These are phyloP conservation scores for Trichonephila inaurata DNA, from an alignment of 1,140 invertebrate genomes.

Conservation along the genomic window DNA sequence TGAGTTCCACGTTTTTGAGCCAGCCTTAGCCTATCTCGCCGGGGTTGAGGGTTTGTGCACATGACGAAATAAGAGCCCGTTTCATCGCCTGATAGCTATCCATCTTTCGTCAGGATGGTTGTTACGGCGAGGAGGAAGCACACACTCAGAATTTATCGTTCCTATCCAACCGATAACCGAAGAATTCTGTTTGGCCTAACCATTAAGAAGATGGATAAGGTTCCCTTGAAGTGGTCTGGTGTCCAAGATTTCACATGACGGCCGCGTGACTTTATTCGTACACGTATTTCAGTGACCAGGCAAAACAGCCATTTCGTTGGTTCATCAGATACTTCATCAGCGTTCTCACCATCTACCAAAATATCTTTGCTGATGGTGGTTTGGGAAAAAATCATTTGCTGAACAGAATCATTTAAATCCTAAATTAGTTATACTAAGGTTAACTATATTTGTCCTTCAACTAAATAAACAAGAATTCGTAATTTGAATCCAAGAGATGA, in stretches of 20 bases:
- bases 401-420: not conserved
- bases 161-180: conserved; percentile 30
- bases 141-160: conserved; percentile 34
- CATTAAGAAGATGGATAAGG: conserved; percentile 30
- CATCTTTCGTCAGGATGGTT: conserved; percentile 43
- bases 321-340: conserved; percentile 7
- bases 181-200: conserved; percentile 64
- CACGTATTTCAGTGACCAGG: not conserved
- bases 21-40: not conserved
- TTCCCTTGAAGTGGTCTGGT: conserved; percentile 47
- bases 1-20: conserved; percentile 35
- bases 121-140: not conserved
- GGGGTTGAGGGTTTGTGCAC: not conserved
- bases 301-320: not conserved
- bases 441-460: too few species aligned
- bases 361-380: not conserved
- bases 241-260: conserved; percentile 8
- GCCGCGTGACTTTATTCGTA: not conserved
- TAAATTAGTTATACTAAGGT: too few species aligned
- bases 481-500: too few species aligned
- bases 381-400: not conserved
- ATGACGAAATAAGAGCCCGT: conserved; percentile 31
- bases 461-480: too few species aligned
- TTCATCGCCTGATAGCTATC: conserved; percentile 50
- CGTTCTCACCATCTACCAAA: not conserved